phyloP scores from a whole-genome alignment of 1,140 invertebrate species.

The Euura lappo region DNA sequence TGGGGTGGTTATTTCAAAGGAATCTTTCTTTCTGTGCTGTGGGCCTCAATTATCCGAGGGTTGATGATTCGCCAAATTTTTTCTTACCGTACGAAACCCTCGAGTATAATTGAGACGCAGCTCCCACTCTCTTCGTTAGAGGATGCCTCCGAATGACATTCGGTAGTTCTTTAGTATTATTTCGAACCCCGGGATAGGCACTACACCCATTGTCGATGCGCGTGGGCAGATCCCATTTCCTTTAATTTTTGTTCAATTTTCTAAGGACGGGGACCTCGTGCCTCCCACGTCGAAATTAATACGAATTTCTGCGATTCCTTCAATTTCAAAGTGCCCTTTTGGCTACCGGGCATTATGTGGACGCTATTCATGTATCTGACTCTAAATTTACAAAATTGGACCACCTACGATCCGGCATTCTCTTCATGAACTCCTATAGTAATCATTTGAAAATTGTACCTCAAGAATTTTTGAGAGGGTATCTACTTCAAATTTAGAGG shows the following conservation, averaged over 20 bases:
- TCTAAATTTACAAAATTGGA: no score
- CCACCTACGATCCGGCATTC: no score
- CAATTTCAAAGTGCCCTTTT: neutral
- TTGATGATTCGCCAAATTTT: neutral
- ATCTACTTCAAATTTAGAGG: no score
- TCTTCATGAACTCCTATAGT: no score
- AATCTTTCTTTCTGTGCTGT: constrained; percentile 19
- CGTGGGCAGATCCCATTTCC: neutral
- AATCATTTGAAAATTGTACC: no score
- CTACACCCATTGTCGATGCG: neutral
- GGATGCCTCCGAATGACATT: constrained; percentile 20
- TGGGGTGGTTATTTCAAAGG: neutral
- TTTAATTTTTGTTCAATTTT: neutral
- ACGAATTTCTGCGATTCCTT: neutral
- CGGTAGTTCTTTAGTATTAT: neutral
- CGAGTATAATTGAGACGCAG: constrained; percentile 4
- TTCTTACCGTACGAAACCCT: neutral
- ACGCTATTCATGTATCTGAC: no score
- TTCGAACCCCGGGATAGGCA: neutral
- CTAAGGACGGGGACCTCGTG: neutral
- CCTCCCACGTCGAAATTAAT: constrained; percentile 6
- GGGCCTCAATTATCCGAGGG: constrained; percentile 8
- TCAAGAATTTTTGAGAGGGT: no score
- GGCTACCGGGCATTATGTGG: no score
- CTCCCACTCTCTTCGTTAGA: neutral